Percentiles rank a stretch among this genome's conserved stretches.
These are phyloP conservation scores for Typhlichthys subterraneus DNA, from an alignment of 2,797 vertebrate genomes.

Conservation along the genomic window DNA sequence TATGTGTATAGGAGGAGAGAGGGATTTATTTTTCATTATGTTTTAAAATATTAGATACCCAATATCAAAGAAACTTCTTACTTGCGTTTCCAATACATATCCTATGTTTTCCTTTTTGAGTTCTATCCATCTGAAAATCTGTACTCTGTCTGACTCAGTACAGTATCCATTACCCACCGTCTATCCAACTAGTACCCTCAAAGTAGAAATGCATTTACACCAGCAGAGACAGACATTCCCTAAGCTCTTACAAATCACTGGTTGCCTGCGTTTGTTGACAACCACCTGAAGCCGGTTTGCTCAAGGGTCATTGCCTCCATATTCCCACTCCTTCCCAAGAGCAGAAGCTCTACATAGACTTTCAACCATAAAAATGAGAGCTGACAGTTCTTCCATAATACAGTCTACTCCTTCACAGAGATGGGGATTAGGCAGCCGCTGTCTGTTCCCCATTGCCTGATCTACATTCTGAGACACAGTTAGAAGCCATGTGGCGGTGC, in stretches of 20 bases:
- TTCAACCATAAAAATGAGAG: constrained; percentile 38
- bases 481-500: constrained; percentile 47
- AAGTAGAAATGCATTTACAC: constrained; percentile 2
- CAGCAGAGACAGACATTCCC: constrained; percentile 12
- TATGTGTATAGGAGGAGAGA: too few species aligned
- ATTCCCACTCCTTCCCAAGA: constrained; percentile 23
- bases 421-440: constrained; percentile 46
- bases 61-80: too few species aligned
- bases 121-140: too few species aligned
- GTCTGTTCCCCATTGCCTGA: constrained; percentile 41
- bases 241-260: constrained; percentile 18
- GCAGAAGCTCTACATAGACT: constrained; percentile 25
- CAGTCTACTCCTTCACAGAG: constrained; percentile 45
- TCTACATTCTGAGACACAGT: constrained; percentile 58
- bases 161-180: too few species aligned
- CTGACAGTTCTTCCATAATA: constrained; percentile 38
- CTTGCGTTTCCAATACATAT: too few species aligned
- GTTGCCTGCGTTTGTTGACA: constrained; percentile 42
- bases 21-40: too few species aligned
- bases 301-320: constrained; percentile 42
- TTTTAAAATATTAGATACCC: too few species aligned
- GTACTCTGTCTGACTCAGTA: too few species aligned
- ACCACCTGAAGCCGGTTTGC: constrained; percentile 28
- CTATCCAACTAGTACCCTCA: neutral
- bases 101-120: too few species aligned